Percentiles rank a stretch among this genome's conserved stretches.
These are phyloP conservation scores for Prionace glauca DNA, from an alignment of 2,797 vertebrate genomes.

Conservation along the genomic window DNA sequence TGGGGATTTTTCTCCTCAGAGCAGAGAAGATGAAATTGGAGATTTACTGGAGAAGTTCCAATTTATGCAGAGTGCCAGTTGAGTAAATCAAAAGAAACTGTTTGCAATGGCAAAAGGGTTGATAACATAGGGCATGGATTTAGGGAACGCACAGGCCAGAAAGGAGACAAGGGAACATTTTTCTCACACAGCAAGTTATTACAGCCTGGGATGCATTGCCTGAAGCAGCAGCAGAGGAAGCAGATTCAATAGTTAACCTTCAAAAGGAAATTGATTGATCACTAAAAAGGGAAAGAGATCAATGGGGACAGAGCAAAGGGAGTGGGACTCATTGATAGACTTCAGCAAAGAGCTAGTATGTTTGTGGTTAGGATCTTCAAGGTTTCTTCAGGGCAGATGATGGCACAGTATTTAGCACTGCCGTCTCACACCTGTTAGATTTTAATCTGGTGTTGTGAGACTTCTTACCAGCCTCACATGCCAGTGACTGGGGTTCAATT, in stretches of 20 bases:
- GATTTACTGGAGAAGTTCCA: background rate
- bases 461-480: no score
- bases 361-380: background rate
- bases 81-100: background rate
- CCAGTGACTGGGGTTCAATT: no score
- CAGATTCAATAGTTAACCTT: background rate
- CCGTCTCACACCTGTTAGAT: no score
- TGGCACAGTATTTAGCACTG: no score
- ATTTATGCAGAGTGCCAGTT: no score
- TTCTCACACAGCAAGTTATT: no score
- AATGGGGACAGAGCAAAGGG: background rate
- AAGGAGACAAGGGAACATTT: background rate
- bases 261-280: background rate
- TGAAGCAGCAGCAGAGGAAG: background rate
- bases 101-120: background rate
- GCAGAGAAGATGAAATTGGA: background rate
- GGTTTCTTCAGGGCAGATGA: background rate
- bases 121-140: background rate
- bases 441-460: no score
- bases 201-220: background rate
- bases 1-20: background rate
- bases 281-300: background rate
- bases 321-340: background rate
- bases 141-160: background rate
- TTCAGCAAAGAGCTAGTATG: background rate